These are phyloP conservation scores for Leucosticte australis DNA, from an alignment of 2,113 vertebrate species.

Conservation along the genomic window DNA sequence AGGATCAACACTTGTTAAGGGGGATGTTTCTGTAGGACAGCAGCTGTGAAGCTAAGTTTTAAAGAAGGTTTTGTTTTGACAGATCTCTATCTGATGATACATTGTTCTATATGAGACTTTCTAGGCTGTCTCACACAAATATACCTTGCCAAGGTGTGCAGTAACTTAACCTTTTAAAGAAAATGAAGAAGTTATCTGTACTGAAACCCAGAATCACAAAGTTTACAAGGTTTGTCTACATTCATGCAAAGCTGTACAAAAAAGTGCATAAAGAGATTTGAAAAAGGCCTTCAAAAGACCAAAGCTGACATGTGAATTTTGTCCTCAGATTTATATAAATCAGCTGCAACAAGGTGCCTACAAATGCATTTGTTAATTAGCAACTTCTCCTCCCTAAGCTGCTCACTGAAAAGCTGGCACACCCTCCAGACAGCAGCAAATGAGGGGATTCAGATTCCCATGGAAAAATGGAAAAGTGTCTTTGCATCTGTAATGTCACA, in stretches of 20 bases:
- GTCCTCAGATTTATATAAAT: background rate
- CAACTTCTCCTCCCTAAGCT: background rate
- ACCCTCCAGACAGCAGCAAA: background rate
- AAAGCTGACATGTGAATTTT: background rate
- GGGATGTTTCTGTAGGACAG: background rate
- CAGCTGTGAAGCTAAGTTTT: background rate
- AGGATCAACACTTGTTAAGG: background rate
- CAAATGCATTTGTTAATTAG: slow-evolving; percentile 19
- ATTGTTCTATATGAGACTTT: background rate
- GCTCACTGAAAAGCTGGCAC: background rate
- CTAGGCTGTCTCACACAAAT: background rate
- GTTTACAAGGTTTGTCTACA: background rate
- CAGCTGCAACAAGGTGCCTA: background rate
- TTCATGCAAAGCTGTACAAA: background rate
- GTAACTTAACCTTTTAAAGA: background rate
- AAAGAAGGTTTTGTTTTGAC: background rate
- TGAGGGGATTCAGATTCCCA: background rate
- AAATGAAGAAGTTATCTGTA: background rate
- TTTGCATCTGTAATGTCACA: background rate
- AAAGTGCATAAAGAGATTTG: background rate
- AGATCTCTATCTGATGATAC: background rate
- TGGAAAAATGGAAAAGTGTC: background rate
- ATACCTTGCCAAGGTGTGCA: background rate
- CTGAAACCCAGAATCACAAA: background rate
- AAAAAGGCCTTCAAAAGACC: background rate